Percentiles rank a stretch among this genome's conserved stretches.
phyloP scores from a whole-genome alignment of 2,113 vertebrate genomes.

The Siniperca chuatsi region DNA sequence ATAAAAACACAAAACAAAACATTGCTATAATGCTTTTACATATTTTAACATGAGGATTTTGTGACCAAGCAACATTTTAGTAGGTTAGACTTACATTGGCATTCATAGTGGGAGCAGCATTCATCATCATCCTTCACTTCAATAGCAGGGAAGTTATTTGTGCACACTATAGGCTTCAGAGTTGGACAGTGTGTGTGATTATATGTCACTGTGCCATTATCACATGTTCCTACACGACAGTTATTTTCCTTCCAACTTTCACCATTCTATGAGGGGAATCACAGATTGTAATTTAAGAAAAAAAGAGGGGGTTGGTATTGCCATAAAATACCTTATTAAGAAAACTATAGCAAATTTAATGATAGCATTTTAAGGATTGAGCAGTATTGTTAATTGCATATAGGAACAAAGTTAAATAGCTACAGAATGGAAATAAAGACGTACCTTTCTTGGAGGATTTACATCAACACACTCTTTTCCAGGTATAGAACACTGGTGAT shows the following conservation, averaged over 20 bases:
- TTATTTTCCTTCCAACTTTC: conserved; percentile 81
- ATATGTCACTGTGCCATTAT: conserved; percentile 73
- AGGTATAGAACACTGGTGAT: not conserved
- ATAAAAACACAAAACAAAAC: not conserved
- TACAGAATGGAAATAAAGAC: not conserved
- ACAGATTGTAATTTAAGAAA: not conserved
- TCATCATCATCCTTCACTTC: conserved; percentile 79
- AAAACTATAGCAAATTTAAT: not conserved
- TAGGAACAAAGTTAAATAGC: not conserved
- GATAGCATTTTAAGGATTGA: not conserved
- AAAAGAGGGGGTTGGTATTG: not conserved
- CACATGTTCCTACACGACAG: conserved; percentile 83
- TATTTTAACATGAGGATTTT: not conserved
- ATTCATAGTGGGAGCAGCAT: conserved; percentile 88
- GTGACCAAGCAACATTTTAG: not conserved
- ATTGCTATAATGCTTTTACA: not conserved
- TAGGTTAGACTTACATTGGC: conserved; percentile 87
- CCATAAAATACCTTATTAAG: not conserved
- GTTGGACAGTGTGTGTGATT: conserved; percentile 67
- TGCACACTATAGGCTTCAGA: conserved; percentile 76
- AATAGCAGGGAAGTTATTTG: conserved; percentile 84
- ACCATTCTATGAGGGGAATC: conserved; percentile 78
- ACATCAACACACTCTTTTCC: not conserved
- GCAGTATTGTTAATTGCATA: not conserved
- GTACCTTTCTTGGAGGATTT: conserved; percentile 54